phyloP scores from a whole-genome alignment of 2,797 vertebrate genomes.

The Urophycis tenuis region DNA sequence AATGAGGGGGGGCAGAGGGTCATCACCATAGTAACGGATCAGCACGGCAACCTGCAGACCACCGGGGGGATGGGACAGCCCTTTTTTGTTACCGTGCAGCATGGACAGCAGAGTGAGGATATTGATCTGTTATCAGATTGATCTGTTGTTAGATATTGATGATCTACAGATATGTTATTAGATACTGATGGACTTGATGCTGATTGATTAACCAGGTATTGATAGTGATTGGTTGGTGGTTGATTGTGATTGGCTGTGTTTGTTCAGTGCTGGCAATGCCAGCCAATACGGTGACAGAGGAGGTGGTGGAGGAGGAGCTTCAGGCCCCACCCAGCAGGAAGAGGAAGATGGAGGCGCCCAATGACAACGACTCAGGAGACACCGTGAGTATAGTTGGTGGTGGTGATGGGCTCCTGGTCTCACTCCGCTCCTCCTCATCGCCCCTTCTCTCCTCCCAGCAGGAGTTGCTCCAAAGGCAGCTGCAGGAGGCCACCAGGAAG shows the following conservation, averaged over 20 bases:
- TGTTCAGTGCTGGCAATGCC: constrained; percentile 78
- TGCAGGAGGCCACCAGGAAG: constrained; percentile 74
- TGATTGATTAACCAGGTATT: neutral
- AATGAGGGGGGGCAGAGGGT: constrained; percentile 77
- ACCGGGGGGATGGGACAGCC: constrained; percentile 69
- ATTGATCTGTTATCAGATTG: too few species aligned
- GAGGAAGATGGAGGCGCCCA: constrained; percentile 67
- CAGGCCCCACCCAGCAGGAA: constrained; percentile 71
- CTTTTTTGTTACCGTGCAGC: constrained; percentile 79
- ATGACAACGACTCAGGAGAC: constrained; percentile 61
- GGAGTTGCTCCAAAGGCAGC: constrained; percentile 72
- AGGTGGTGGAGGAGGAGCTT: constrained; percentile 67
- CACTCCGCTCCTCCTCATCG: neutral
- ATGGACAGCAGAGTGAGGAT: constrained; percentile 78
- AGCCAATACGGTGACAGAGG: constrained; percentile 78
- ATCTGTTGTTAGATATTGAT: too few species aligned
- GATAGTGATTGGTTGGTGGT: neutral
- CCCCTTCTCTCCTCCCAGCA: constrained; percentile 12
- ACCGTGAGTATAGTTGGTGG: constrained; percentile 55
- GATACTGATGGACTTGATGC: neutral
- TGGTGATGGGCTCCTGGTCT: neutral
- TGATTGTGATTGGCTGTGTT: neutral
- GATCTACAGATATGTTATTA: too few species aligned
- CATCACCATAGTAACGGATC: constrained; percentile 82
- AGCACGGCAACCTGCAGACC: constrained; percentile 75